Evolutionary conservation across 2,888 invertebrate genomes (phyloP), one percentile per base, ranked within the genome.

Genomic region (Calephelis perditalis): DNA sequence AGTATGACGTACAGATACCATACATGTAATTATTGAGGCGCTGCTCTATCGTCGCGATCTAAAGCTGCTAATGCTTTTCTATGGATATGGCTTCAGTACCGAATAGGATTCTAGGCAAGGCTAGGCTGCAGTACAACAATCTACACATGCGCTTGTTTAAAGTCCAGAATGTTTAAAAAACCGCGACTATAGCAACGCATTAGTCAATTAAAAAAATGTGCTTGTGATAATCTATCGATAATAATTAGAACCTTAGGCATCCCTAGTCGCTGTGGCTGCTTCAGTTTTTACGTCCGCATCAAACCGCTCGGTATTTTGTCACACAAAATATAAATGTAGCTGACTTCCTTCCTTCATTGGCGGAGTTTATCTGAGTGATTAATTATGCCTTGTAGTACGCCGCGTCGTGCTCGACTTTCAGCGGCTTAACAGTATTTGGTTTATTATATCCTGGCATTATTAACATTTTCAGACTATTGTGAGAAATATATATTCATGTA

Each of bases 251-350:
- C 8, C 3, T 26, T 26, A 15, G 3, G 37, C 82, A 67, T 56
- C 78, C 63, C 86, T 82, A 81, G 15, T 49, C 12, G 49, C 57
- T 40, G 26, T 69, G 76, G 74, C 76, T 75, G 87, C 83, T 84
- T 80, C 85, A 88, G 83, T 89, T 90, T 89, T 90, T 90, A 84
- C 81, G 84, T 85, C 83, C 85, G 86, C 86, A 87, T 89, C 88
- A 89, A 89, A 88, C 86, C 78, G 85, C 81, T 79, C 82, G 84
- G 86, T 84, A 88, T 90, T 90, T 90, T 90, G 89, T 90, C 89
- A 88, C 84, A 90, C 88, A 88, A 87, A 88, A 90, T 88, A 89
- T 89, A 89, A 89, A 90, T 81, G 86, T 86, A 77, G 84, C 84
- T 74, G 72, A 85, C 84, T 89, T 89, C 88, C 87, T 88, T 89